Conservation (phyloP, 2,113 vertebrate genomes). For the Chelonoidis abingdonii region DNA sequence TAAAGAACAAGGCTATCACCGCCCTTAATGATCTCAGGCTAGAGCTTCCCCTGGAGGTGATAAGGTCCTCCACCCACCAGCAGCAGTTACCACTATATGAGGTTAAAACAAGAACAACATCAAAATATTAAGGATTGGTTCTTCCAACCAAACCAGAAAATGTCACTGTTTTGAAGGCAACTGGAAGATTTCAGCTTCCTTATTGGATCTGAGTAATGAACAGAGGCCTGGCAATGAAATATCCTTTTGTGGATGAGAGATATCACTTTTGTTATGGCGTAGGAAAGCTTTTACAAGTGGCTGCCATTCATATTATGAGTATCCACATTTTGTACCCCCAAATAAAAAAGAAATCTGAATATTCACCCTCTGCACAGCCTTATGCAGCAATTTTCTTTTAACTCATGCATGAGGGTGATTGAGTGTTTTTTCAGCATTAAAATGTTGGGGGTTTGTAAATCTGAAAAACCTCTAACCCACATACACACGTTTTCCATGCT, state of each 20-base stretch:
- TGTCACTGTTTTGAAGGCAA: not conserved
- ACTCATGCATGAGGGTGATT: not conserved
- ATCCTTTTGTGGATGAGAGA: not conserved
- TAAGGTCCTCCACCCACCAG: not conserved
- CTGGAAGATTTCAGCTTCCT: constrained; percentile 1
- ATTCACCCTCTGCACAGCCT: not conserved
- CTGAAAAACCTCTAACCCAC: not conserved
- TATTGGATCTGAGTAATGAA: not conserved
- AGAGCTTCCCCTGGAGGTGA: not conserved
- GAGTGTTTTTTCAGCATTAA: not conserved
- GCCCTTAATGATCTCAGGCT: not conserved
- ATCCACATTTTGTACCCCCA: not conserved
- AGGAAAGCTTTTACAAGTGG: not conserved
- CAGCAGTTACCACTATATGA: too few relatives aligned
- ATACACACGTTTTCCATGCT: not conserved
- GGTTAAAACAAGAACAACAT: too few relatives aligned
- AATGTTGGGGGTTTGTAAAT: not conserved
- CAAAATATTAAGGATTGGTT: not conserved
- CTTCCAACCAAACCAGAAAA: not conserved
- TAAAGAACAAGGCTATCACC: not conserved
- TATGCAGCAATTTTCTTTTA: not conserved
- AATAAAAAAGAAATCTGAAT: not conserved
- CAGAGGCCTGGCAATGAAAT: not conserved
- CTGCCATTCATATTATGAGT: not conserved
- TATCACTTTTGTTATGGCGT: not conserved